phyloP scores from a whole-genome alignment of 2,888 invertebrate genomes.

The Sarcophaga carnaria region DNA sequence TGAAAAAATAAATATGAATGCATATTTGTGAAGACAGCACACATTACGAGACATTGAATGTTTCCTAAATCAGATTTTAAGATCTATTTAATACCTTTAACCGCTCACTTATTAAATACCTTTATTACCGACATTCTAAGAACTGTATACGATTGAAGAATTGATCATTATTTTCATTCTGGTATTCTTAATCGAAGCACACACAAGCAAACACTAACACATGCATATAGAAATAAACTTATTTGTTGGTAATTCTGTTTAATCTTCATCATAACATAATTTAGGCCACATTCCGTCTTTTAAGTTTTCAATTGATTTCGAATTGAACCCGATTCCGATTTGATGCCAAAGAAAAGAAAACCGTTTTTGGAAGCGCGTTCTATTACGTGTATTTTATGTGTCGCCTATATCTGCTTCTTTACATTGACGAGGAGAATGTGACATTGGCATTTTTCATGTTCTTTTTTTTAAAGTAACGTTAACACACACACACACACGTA shows the following conservation, averaged over 20 bases:
- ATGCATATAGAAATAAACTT: background rate
- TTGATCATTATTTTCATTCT: background rate
- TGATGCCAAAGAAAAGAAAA: constrained; percentile 8
- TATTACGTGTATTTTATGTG: constrained; percentile 54
- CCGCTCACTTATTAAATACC: background rate
- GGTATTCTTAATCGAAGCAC: background rate
- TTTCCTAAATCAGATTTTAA: constrained; percentile 31
- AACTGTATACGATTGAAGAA: background rate
- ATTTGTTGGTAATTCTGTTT: background rate
- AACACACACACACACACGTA: constrained; percentile 23
- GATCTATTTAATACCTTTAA: constrained; percentile 33
- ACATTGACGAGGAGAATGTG: constrained; percentile 63
- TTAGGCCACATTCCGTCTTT: constrained; percentile 20
- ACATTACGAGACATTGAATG: constrained; percentile 34
- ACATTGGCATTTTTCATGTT: constrained; percentile 64
- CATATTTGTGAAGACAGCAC: no score
- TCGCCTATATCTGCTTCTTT: constrained; percentile 58
- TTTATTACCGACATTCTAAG: constrained; percentile 8
- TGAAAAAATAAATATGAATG: no score
- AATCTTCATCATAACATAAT: constrained; percentile 6
- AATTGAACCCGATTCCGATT: background rate
- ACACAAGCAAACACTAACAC: background rate
- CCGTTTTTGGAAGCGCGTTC: constrained; percentile 57
- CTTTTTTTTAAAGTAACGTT: constrained; percentile 33
- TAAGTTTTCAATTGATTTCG: background rate